These are phyloP conservation scores for Drosophila novamexicana DNA, from an alignment of 1,140 invertebrate species.

Conservation along the genomic window DNA sequence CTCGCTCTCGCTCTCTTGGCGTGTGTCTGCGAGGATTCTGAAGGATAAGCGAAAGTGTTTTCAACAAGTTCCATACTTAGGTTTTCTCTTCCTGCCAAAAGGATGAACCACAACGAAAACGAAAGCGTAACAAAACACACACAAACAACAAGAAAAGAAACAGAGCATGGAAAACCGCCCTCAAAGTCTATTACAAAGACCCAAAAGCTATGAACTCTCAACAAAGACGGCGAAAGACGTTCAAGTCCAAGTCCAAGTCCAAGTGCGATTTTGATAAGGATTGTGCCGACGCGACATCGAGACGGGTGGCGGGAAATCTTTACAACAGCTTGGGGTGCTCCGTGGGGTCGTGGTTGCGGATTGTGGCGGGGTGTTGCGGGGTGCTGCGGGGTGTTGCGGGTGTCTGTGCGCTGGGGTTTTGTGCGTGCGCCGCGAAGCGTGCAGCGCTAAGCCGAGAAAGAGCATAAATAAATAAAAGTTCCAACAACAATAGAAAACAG, in stretches of 20 bases:
- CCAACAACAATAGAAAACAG: conserved; percentile 59
- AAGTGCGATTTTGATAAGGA: conserved; percentile 56
- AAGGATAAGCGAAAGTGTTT: conserved; percentile 72
- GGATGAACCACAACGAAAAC: conserved; percentile 59
- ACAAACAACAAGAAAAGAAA: conserved; percentile 21
- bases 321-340: conserved; percentile 5
- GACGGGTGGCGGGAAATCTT: conserved; percentile 19
- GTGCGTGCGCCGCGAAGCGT: conserved; percentile 67
- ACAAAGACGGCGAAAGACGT: conserved; percentile 26
- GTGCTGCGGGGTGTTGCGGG: neutral
- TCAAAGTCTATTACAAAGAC: conserved; percentile 64
- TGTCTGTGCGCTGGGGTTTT: conserved; percentile 11
- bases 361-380: neutral
- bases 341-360: too few species aligned
- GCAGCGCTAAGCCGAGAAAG: conserved; percentile 78
- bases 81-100: conserved; percentile 64
- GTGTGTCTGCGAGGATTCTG: neutral
- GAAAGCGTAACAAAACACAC: conserved; percentile 42
- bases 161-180: conserved; percentile 41
- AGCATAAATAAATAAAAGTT: conserved; percentile 81
- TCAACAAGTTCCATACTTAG: conserved; percentile 71
- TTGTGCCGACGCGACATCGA: conserved; percentile 28
- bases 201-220: conserved; percentile 66
- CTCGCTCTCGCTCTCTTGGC: conserved; percentile 15
- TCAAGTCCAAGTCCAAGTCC: conserved; percentile 29